These are phyloP conservation scores for Parapristionchus giblindavisi DNA, from an alignment of 2,888 invertebrate species.

Conservation along the genomic window DNA sequence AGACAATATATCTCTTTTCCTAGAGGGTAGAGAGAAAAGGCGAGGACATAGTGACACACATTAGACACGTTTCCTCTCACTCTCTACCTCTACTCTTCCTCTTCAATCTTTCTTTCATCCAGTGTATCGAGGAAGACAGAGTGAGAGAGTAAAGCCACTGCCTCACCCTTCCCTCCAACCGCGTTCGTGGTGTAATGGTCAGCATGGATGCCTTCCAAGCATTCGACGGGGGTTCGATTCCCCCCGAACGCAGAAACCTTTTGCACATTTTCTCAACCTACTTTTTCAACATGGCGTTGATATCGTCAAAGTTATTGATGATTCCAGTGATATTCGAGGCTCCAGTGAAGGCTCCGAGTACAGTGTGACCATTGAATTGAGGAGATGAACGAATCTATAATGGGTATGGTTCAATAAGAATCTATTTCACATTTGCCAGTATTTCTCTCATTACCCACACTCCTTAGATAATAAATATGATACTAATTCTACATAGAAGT, in stretches of 20 bases:
- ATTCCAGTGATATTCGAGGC: slow-evolving; percentile 89
- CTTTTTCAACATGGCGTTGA: slow-evolving; percentile 83
- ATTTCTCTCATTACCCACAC: background rate
- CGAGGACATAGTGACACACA: background rate
- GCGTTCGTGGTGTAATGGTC: slow-evolving; percentile 51
- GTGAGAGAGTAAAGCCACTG: background rate
- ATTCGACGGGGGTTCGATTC: slow-evolving; percentile 53
- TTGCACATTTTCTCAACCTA: slow-evolving; percentile 62
- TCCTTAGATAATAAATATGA: background rate
- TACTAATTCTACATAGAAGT: too few species aligned
- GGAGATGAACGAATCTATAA: background rate
- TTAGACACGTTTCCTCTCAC: background rate
- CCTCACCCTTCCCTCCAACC: background rate
- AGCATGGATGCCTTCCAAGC: slow-evolving; percentile 54
- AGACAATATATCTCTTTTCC: too few species aligned
- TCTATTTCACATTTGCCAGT: background rate
- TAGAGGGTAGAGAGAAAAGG: too few species aligned
- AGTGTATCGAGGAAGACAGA: background rate
- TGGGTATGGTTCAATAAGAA: background rate
- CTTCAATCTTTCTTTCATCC: background rate
- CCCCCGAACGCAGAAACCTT: slow-evolving; percentile 47
- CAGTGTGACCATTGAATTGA: slow-evolving; percentile 7
- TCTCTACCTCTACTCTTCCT: background rate
- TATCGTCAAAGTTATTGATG: slow-evolving; percentile 83
- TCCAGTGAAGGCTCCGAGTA: slow-evolving; percentile 83